A percentile compares a stretch with the other conserved stretches of the same genome.
Conservation (phyloP, 92 coral and sea anemone species). For the Epizoanthus ramosus region DNA sequence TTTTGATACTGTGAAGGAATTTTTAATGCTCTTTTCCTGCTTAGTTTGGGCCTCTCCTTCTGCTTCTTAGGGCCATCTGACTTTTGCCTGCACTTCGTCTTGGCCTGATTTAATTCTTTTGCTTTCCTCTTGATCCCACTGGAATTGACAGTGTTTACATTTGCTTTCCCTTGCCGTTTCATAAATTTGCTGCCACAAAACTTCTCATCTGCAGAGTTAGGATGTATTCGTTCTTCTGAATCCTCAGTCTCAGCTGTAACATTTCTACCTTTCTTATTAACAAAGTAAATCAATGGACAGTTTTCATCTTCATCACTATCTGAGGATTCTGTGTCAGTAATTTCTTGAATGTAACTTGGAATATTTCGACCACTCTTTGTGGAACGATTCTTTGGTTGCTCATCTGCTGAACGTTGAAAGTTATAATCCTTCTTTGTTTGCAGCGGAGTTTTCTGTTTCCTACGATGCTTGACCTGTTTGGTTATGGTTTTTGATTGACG, state of each 20-base stretch:
- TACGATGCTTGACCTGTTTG: neutral
- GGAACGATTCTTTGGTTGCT: neutral
- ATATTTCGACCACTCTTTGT: neutral
- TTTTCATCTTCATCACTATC: constrained; percentile 33
- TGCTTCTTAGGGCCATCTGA: neutral
- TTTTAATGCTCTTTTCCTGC: neutral
- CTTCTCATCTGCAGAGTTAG: neutral
- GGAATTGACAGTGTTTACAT: neutral
- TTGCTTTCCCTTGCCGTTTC: too few relatives aligned
- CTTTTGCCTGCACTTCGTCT: neutral
- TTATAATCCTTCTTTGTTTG: constrained; percentile 20
- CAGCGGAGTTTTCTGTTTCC: constrained; percentile 11
- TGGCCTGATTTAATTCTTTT: neutral
- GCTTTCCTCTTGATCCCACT: constrained; percentile 29
- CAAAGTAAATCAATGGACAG: neutral
- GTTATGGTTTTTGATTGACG: neutral
- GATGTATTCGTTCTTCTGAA: too few relatives aligned
- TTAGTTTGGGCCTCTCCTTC: neutral
- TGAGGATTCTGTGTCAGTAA: constrained; percentile 10
- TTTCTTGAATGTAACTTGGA: neutral
- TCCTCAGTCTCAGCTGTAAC: neutral
- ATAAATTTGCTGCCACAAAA: neutral
- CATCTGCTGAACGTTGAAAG: neutral
- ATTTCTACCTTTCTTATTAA: neutral
- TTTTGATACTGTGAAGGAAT: constrained; percentile 53